These are phyloP conservation scores for Drosophila kepulauana DNA, from an alignment of 1,140 invertebrate species.

Conservation along the genomic window DNA sequence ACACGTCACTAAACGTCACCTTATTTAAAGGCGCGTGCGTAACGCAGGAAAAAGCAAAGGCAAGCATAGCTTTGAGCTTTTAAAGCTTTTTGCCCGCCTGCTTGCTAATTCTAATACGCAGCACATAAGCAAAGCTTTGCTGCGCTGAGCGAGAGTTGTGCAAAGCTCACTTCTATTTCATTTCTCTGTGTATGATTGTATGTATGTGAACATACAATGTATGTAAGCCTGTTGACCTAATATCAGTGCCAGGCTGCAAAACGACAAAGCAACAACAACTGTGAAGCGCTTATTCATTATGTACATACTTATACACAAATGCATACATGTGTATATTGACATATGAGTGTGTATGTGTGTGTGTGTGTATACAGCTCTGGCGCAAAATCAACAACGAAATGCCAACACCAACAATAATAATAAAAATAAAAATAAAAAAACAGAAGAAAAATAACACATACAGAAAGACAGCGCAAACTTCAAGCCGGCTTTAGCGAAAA, in stretches of 20 bases:
- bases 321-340: constrained; percentile 10
- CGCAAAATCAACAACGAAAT: constrained; percentile 57
- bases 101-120: not conserved
- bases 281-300: constrained; percentile 27
- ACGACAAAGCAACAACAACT: constrained; percentile 10
- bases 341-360: not conserved
- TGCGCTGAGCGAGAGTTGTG: not conserved
- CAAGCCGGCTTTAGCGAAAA: constrained; percentile 61
- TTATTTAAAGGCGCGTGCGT: not conserved
- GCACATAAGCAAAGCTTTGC: not conserved
- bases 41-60: not conserved
- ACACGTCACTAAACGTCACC: constrained; percentile 1
- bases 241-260: constrained; percentile 17
- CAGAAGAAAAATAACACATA: constrained; percentile 42
- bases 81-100: no score
- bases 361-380: constrained; percentile 19
- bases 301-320: constrained; percentile 11
- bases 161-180: not conserved
- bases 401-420: constrained; percentile 25
- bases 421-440: constrained; percentile 39
- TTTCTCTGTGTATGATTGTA: not conserved
- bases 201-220: not conserved
- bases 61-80: not conserved
- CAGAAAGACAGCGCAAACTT: constrained; percentile 48
- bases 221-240: constrained; percentile 22